Evolutionary conservation across 2,888 invertebrate species (phyloP).

Genomic region (Portevinia maculata): DNA sequence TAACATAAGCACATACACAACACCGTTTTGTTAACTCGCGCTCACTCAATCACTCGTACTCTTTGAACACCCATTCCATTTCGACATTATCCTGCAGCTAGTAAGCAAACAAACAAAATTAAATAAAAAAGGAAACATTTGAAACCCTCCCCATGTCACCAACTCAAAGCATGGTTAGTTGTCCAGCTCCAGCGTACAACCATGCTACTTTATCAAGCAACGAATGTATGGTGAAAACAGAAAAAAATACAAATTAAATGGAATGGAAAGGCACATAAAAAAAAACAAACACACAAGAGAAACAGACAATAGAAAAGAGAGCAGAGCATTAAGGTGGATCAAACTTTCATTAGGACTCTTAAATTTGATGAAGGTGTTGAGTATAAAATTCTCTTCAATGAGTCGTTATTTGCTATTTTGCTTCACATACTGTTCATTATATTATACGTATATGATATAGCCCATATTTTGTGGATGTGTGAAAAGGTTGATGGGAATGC

Average conservation of each 20-base stretch:
- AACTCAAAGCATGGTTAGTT: conserved; percentile 13
- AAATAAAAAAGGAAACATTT: conserved; percentile 10
- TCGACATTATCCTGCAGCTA: background rate
- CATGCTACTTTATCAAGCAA: conserved; percentile 32
- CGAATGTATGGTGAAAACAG: conserved; percentile 60
- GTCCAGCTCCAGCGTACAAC: background rate
- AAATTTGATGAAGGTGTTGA: background rate
- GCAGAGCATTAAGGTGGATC: background rate
- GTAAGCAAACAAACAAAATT: conserved; percentile 36
- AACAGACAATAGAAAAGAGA: conserved; percentile 4
- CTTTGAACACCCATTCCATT: background rate
- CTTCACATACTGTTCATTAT: conserved; percentile 30
- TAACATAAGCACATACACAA: conserved; percentile 54
- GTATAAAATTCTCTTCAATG: conserved; percentile 24
- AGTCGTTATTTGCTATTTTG: conserved; percentile 14
- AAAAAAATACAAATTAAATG: conserved; percentile 58
- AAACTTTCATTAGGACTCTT: no score
- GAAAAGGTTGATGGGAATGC: conserved; percentile 11
- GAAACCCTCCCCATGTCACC: conserved; percentile 30
- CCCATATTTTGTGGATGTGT: conserved; percentile 1
- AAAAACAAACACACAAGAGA: background rate
- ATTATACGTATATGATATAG: background rate
- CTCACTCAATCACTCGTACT: conserved; percentile 29
- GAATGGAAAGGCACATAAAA: conserved; percentile 22
- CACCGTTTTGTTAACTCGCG: conserved; percentile 56